These are phyloP conservation scores for Hydropsyche betteni DNA, from an alignment of 2,888 invertebrate genomes.

Conservation along the genomic window DNA sequence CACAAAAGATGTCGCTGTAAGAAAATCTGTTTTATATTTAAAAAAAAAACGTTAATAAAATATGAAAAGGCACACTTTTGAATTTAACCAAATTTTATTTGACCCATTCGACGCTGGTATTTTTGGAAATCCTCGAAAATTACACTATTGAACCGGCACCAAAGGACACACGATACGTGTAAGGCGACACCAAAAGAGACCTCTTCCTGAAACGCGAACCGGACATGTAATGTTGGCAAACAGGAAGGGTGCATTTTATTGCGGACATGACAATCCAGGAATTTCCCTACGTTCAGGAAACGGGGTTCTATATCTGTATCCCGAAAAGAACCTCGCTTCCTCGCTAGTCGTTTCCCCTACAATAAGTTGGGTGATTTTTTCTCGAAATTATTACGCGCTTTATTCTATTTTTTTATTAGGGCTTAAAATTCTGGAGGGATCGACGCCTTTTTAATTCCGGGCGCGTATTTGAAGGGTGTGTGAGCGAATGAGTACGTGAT, in stretches of 20 bases:
- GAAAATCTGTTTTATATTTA: too few species aligned
- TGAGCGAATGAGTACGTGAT: conserved; percentile 16
- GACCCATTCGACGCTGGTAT: too few species aligned
- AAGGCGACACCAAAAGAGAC: background rate
- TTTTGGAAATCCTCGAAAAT: too few species aligned
- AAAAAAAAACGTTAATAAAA: too few species aligned
- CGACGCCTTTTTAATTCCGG: background rate
- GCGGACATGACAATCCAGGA: conserved; percentile 5
- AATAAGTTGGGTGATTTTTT: background rate
- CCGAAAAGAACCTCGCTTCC: background rate
- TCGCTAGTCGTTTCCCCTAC: background rate
- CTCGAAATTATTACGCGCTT: background rate
- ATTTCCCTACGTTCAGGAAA: conserved; percentile 7
- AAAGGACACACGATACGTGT: background rate
- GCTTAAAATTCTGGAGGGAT: background rate
- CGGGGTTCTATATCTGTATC: background rate
- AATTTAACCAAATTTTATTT: too few species aligned
- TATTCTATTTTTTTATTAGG: background rate
- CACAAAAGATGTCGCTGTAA: too few species aligned
- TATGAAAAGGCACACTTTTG: too few species aligned
- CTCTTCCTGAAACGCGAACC: background rate
- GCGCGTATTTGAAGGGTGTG: conserved; percentile 22
- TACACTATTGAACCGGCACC: too few species aligned
- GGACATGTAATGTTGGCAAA: conserved; percentile 3
- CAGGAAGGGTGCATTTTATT: conserved; percentile 27